These are phyloP conservation scores for Paratrypauchen microcephalus DNA, from an alignment of 2,797 vertebrate genomes.

Conservation along the genomic window DNA sequence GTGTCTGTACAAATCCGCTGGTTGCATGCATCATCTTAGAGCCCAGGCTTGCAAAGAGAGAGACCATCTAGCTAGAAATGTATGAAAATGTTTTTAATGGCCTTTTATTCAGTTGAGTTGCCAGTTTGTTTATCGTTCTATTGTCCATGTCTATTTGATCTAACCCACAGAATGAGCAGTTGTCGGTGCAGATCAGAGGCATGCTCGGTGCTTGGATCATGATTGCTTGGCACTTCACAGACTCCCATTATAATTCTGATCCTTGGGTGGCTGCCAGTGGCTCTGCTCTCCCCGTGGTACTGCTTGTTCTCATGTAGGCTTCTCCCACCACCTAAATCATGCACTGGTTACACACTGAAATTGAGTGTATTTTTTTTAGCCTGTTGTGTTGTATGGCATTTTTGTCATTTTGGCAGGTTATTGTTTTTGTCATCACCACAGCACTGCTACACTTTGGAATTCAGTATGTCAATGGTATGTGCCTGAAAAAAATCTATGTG, in stretches of 20 bases:
- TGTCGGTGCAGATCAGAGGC: background rate
- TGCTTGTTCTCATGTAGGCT: background rate
- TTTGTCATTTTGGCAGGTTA: too few species aligned
- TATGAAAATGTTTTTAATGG: background rate
- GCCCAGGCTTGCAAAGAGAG: background rate
- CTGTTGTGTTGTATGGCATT: too few species aligned
- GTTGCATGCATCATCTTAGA: background rate
- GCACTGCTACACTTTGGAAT: background rate
- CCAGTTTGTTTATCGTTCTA: background rate
- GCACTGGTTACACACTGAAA: background rate
- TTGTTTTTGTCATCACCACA: too few species aligned
- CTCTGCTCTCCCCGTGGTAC: background rate
- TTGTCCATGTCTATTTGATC: background rate
- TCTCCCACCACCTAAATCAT: background rate
- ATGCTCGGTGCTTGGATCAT: background rate
- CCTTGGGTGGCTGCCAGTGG: background rate
- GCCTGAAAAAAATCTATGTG: too few species aligned
- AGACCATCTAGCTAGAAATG: background rate
- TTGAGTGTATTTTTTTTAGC: too few species aligned
- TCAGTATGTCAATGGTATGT: background rate
- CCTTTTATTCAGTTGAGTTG: background rate
- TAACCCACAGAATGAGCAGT: background rate
- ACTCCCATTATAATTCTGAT: background rate
- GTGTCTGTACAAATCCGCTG: background rate
- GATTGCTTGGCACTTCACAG: constrained; percentile 5